Evolutionary conservation across 2,113 vertebrate species (phyloP), one percentile per base, ranked within the genome.

Genomic region (Aythya baeri): DNA sequence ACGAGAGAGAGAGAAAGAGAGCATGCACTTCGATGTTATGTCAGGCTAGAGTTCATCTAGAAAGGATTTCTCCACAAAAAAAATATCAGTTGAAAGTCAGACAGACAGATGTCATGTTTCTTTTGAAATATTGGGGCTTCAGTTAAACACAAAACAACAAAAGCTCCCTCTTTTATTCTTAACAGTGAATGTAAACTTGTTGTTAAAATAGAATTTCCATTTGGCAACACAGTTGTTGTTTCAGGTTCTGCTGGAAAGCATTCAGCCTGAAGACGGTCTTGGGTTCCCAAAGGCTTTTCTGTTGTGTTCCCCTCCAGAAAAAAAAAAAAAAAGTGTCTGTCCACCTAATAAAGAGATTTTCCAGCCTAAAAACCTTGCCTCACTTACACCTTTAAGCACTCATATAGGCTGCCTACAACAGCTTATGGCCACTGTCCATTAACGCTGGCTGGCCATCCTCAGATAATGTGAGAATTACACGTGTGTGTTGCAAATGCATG

Each of bases 231-330:
- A 81, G 38, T 38, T 86, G 34, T 41, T 75, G 88, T 90, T 91
- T 61, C 82, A 91, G 58, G 25, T 72, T 92, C 67, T 95, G 50
- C 71, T 87, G 75, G 74, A 94, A 94, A 92, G 50, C 44, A 77
- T 87, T 91, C 84, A 62, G 66, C 41, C 70, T 92, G 58, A 38
- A 92, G 76, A 95, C 83, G 43, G 61, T 71, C 70, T 91, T 83
- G 20, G 32, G 84, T 91, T 92, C 88, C 86, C 77, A 75, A 93
- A 93, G 36, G 62, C 32, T 86, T 82, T 92, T 91, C 38, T 79
- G 6, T 62, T 84, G 32, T 46, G 11, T 66, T 49, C 46, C 46
- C 20, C 46, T 21, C 21, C 20, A 22, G 4, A 46, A 46, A 49
- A 21, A 65, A 36, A 36, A 36, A 36, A 36, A 41, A 66, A 92